phyloP scores from a whole-genome alignment of 2,888 invertebrate species.

The Copidosoma aretas region DNA sequence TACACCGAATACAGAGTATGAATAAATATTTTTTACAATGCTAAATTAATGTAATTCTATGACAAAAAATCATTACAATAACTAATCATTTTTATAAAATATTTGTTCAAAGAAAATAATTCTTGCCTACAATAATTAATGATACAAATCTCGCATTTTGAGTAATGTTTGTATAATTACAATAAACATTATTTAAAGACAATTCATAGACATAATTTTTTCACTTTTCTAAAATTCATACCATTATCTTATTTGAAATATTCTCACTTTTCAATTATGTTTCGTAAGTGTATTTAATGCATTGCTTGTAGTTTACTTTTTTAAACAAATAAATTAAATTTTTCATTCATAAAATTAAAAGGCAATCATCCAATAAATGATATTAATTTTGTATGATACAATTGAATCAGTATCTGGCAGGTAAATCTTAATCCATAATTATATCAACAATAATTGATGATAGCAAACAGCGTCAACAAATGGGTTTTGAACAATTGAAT shows the following conservation, averaged over 20 bases:
- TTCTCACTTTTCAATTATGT: not conserved
- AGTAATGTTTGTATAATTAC: no score
- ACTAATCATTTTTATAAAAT: no score
- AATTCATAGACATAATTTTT: not conserved
- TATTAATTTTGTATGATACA: not conserved
- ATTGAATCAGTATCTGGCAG: not conserved
- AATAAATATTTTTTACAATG: no score
- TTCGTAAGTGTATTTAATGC: not conserved
- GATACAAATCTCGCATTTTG: no score
- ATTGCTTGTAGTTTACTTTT: not conserved
- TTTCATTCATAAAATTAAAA: not conserved
- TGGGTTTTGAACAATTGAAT: not conserved
- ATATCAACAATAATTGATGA: not conserved
- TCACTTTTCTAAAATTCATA: not conserved
- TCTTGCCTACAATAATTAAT: no score
- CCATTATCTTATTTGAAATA: not conserved
- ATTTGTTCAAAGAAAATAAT: no score
- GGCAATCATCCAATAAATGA: not conserved
- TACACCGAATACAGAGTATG: no score
- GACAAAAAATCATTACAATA: no score
- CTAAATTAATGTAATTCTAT: no score
- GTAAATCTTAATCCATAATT: not conserved
- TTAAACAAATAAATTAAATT: slow-evolving; percentile 6
- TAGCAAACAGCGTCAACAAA: not conserved
- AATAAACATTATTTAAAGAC: not conserved